Evolutionary conservation across 2,113 vertebrate genomes (phyloP).

Genomic region (Arvicanthis niloticus): DNA sequence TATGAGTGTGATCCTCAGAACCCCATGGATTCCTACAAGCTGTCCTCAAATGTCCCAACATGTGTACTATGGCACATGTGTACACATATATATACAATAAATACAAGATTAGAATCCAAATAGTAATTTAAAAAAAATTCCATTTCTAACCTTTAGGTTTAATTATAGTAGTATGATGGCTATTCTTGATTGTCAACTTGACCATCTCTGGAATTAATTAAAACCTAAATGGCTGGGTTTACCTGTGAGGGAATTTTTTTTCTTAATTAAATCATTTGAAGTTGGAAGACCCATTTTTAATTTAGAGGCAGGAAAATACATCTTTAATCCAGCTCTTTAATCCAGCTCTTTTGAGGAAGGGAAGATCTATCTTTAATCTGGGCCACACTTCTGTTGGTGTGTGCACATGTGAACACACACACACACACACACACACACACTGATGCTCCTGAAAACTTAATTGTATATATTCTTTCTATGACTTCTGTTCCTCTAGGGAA

Average conservation of each 20-base stretch:
- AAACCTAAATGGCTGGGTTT: neutral
- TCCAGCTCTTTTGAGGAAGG: neutral
- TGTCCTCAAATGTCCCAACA: neutral
- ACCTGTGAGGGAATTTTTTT: neutral
- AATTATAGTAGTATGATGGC: neutral
- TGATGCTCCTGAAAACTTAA: neutral
- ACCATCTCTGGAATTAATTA: neutral
- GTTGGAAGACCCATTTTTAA: neutral
- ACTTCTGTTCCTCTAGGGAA: neutral
- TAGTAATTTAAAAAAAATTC: neutral
- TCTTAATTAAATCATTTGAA: neutral
- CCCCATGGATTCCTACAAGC: neutral
- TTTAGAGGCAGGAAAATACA: neutral
- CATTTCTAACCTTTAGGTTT: neutral
- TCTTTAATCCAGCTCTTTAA: no score
- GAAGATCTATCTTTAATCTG: neutral
- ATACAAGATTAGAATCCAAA: neutral
- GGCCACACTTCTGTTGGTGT: no score
- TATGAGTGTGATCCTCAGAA: neutral
- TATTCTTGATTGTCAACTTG: neutral
- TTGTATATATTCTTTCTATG: neutral
- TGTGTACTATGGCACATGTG: neutral
- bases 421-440: neutral
- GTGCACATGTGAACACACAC: neutral
- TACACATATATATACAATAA: neutral